Evolutionary conservation across 2,888 invertebrate genomes (phyloP).

Genomic region (Troides aeacus): DNA sequence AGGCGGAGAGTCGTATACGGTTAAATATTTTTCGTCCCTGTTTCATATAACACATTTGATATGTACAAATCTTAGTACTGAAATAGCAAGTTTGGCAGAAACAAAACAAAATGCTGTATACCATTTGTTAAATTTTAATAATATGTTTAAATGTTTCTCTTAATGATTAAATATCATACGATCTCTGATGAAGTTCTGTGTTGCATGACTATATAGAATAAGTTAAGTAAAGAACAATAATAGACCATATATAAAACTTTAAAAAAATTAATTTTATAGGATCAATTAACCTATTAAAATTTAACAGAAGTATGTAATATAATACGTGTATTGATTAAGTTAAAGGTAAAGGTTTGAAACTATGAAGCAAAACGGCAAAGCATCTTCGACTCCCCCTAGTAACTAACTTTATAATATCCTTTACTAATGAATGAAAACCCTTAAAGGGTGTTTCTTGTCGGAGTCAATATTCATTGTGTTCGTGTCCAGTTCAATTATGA

Average conservation of each 20-base stretch:
- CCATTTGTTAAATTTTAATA: no score
- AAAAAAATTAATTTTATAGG: no score
- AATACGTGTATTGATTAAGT: neutral
- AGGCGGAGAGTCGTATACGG: constrained; percentile 40
- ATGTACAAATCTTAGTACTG: neutral
- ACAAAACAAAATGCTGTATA: neutral
- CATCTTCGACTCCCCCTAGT: constrained; percentile 43
- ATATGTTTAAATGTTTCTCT: neutral
- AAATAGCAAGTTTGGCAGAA: neutral
- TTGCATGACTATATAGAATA: no score
- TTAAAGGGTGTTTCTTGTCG: constrained; percentile 53
- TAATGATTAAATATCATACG: neutral
- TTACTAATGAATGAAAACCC: constrained; percentile 58
- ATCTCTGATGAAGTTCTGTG: no score
- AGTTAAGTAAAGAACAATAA: no score
- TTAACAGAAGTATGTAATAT: no score
- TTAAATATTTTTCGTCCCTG: neutral
- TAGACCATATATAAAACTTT: no score
- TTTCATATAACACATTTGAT: neutral
- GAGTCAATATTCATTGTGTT: constrained; percentile 34
- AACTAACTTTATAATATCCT: constrained; percentile 52
- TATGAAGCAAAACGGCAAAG: constrained; percentile 18
- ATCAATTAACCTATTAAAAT: neutral
- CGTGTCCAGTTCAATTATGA: constrained; percentile 66
- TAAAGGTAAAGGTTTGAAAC: constrained; percentile 11